These are phyloP conservation scores for Gymnosoma rotundatum DNA, from an alignment of 2,888 invertebrate species.

Conservation along the genomic window DNA sequence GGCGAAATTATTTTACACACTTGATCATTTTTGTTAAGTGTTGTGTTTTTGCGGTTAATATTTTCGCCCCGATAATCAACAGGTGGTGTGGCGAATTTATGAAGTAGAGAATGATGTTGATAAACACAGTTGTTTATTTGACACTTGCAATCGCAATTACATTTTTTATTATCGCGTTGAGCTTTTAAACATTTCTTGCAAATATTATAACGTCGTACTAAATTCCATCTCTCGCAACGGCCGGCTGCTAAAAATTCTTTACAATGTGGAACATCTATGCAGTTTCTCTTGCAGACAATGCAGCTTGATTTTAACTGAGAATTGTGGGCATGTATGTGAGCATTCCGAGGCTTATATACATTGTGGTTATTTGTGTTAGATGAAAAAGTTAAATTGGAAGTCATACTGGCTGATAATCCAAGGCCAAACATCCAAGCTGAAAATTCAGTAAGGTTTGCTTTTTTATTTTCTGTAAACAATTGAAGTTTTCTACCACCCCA, in stretches of 20 bases:
- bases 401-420: constrained; percentile 35
- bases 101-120: too few species aligned
- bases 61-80: too few species aligned
- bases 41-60: too few species aligned
- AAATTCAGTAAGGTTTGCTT: constrained; percentile 14
- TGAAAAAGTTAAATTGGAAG: not conserved
- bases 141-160: constrained; percentile 20
- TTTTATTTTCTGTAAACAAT: constrained; percentile 4
- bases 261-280: constrained; percentile 17
- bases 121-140: constrained; percentile 21
- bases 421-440: constrained; percentile 31
- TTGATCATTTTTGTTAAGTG: too few species aligned
- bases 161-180: constrained; percentile 4
- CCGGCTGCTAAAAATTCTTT: constrained; percentile 24
- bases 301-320: not conserved
- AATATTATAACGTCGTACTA: constrained; percentile 20
- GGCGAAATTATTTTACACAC: too few species aligned
- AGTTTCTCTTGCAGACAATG: constrained; percentile 16
- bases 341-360: not conserved
- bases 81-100: too few species aligned
- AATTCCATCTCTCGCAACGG: constrained; percentile 33
- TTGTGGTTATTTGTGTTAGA: constrained; percentile 6
- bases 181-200: constrained; percentile 31
- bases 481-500: constrained; percentile 9
- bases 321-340: constrained; percentile 12